Conservation (phyloP, 1,140 invertebrate genomes). For the Drosophila bocqueti region DNA sequence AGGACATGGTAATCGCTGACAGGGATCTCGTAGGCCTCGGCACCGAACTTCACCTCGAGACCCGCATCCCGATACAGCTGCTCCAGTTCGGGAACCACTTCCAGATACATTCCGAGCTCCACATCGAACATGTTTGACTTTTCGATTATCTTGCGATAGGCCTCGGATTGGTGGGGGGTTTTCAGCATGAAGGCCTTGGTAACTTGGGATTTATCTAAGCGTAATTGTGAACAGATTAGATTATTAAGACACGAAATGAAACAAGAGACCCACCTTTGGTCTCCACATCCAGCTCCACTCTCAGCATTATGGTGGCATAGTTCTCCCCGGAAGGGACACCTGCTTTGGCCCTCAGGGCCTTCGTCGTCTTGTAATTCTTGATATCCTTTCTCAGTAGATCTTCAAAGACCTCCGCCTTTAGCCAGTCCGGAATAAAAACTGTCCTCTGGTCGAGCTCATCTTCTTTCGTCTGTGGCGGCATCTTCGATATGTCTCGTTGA, state of each 20-base stretch:
- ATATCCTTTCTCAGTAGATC: conserved; percentile 64
- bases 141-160: conserved; percentile 21
- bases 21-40: conserved; percentile 56
- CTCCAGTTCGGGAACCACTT: conserved; percentile 66
- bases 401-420: conserved; percentile 10
- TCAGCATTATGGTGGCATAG: conserved; percentile 71
- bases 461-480: conserved; percentile 15
- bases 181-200: conserved; percentile 69
- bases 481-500: background rate
- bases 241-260: background rate
- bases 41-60: conserved; percentile 61
- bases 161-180: conserved; percentile 38
- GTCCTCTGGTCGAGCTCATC: conserved; percentile 6
- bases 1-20: conserved; percentile 75
- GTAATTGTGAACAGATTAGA: background rate
- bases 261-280: conserved; percentile 29
- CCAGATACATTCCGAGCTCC: conserved; percentile 63
- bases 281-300: conserved; percentile 63
- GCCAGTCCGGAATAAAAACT: conserved; percentile 12
- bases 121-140: conserved; percentile 55
- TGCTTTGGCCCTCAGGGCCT: conserved; percentile 36
- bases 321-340: conserved; percentile 68
- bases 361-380: conserved; percentile 68
- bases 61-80: conserved; percentile 74
- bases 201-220: conserved; percentile 42